Evolutionary conservation across 64 coral and sea anemone genomes (phyloP).

Genomic region (Stylophora pistillata): DNA sequence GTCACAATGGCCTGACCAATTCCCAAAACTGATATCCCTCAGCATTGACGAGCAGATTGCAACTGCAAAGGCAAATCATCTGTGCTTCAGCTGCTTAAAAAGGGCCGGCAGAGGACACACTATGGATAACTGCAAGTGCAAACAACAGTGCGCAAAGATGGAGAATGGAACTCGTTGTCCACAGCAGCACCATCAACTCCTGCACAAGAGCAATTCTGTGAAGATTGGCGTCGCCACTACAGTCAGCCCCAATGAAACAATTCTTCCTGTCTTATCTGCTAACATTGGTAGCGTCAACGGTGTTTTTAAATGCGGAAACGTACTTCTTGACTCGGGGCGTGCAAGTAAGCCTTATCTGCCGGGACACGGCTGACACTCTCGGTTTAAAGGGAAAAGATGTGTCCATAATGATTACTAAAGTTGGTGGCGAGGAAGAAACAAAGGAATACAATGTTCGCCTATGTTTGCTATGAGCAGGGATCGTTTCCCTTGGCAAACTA

Average conservation of each 20-base stretch:
- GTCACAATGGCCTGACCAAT: slow-evolving; percentile 1
- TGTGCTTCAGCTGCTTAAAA: slow-evolving; percentile 72
- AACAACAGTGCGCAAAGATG: slow-evolving; percentile 36
- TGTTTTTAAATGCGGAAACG: slow-evolving; percentile 24
- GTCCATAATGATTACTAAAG: too few species aligned
- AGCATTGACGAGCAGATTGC: background rate
- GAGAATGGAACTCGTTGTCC: slow-evolving; percentile 41
- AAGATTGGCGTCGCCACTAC: slow-evolving; percentile 38
- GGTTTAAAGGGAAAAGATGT: too few species aligned
- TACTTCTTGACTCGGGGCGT: slow-evolving; percentile 39
- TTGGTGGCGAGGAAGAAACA: too few species aligned
- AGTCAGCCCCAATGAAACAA: too few species aligned
- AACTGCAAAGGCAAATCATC: slow-evolving; percentile 44
- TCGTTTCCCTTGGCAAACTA: too few species aligned
- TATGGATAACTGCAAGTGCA: too few species aligned
- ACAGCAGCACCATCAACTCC: slow-evolving; percentile 32
- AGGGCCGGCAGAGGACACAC: slow-evolving; percentile 27
- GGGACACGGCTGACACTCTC: too few species aligned
- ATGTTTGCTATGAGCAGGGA: too few species aligned
- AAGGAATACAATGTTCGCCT: too few species aligned
- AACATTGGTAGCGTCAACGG: too few species aligned
- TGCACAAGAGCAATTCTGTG: slow-evolving; percentile 49
- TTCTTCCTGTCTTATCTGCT: slow-evolving; percentile 24
- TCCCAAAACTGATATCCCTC: background rate
- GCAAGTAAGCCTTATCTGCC: too few species aligned